Percentiles rank a stretch among this genome's conserved stretches.
Evolutionary conservation across 2,113 vertebrate species (phyloP).

Genomic region (Garra rufa): DNA sequence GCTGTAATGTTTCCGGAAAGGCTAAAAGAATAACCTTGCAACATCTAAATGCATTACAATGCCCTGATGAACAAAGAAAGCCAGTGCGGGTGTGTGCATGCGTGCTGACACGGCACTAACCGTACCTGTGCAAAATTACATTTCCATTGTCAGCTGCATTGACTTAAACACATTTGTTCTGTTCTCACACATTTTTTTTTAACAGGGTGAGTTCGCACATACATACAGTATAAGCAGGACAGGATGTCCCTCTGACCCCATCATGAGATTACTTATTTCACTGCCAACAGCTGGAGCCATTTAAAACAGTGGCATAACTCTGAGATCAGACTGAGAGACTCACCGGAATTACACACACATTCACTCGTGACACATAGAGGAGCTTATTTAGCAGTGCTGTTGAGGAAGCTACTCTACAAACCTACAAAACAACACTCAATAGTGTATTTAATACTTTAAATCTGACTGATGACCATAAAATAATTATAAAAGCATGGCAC

Average conservation of each 20-base stretch:
- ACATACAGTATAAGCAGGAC: neutral
- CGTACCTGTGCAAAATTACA: constrained; percentile 34
- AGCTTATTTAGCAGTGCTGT: constrained; percentile 10
- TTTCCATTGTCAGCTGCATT: constrained; percentile 30
- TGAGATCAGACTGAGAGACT: neutral
- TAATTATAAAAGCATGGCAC: neutral
- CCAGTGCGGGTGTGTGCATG: neutral
- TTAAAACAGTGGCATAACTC: constrained; percentile 20
- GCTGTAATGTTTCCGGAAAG: constrained; percentile 45
- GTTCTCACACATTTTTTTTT: constrained; percentile 10
- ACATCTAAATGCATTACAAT: constrained; percentile 43
- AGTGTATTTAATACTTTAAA: neutral
- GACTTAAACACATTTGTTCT: neutral
- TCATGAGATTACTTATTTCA: constrained; percentile 27
- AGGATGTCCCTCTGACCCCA: constrained; percentile 33
- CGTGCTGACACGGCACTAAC: constrained; percentile 24
- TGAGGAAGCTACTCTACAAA: neutral
- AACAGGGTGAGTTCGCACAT: neutral
- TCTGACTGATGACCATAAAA: neutral
- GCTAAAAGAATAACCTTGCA: constrained; percentile 37
- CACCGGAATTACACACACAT: neutral
- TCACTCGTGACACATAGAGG: neutral
- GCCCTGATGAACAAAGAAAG: constrained; percentile 32
- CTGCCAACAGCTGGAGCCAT: constrained; percentile 32
- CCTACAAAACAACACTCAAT: neutral